These are phyloP conservation scores for Aegypius monachus DNA, from an alignment of 2,113 vertebrate genomes.

Conservation along the genomic window DNA sequence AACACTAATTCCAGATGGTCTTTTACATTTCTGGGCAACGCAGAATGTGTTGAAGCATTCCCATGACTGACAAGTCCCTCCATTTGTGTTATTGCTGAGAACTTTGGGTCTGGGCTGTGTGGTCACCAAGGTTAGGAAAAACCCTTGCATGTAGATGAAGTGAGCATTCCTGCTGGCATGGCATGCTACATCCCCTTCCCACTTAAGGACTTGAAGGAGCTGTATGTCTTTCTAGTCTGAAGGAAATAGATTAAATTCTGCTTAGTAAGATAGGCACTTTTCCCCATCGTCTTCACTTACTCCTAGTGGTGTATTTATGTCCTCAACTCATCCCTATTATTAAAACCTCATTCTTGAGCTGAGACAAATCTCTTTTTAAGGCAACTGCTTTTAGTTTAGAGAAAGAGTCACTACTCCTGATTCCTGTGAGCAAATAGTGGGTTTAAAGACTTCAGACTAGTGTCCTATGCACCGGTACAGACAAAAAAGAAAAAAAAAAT, in stretches of 20 bases:
- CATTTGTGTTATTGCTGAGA: constrained; percentile 19
- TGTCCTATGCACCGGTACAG: not conserved
- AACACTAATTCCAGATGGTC: constrained; percentile 64
- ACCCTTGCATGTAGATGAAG: constrained; percentile 57
- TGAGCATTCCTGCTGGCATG: constrained; percentile 52
- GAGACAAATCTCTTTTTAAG: constrained; percentile 1
- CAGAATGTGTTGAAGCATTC: constrained; percentile 53
- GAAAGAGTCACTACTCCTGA: not conserved
- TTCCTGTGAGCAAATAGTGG: not conserved
- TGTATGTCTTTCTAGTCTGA: not conserved
- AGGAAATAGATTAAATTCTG: not conserved
- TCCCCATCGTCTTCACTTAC: not conserved
- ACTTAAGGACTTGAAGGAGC: not conserved
- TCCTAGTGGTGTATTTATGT: not conserved
- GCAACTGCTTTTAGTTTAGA: not conserved
- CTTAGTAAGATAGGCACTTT: not conserved
- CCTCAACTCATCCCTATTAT: not conserved
- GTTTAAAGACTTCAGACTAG: not conserved
- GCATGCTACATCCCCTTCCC: not conserved
- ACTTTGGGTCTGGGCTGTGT: constrained; percentile 8
- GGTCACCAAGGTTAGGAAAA: constrained; percentile 33
- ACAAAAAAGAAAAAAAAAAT: not conserved
- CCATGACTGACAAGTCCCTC: constrained; percentile 47
- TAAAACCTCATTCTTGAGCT: not conserved
- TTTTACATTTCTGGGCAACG: constrained; percentile 60